Evolutionary conservation across 1,140 invertebrate genomes (phyloP).

Genomic region (Stenopsyche tienmushanensis): DNA sequence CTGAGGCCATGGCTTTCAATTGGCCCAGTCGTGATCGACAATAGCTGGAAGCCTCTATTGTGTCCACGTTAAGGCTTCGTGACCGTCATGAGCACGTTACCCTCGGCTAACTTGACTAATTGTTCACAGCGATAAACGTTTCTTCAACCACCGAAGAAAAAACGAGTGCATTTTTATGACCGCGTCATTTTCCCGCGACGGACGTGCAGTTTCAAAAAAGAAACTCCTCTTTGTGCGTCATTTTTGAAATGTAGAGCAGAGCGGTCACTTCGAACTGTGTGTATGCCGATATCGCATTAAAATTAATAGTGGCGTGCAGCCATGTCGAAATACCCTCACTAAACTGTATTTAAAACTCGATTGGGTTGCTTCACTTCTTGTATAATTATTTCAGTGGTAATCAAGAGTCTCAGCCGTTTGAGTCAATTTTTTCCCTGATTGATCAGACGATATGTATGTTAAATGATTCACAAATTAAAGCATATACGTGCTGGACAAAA

Average conservation of each 20-base stretch:
- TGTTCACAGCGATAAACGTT: neutral
- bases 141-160: neutral
- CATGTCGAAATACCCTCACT: slow-evolving; percentile 20
- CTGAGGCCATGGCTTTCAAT: neutral
- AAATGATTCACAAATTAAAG: too few species aligned
- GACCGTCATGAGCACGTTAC: neutral
- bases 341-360: slow-evolving; percentile 33
- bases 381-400: slow-evolving; percentile 22
- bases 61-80: neutral
- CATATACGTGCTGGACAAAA: too few species aligned
- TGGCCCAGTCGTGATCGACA: neutral
- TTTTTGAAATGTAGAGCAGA: too few species aligned
- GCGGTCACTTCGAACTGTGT: neutral
- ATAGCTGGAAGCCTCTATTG: neutral
- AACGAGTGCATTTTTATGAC: neutral
- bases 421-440: too few species aligned
- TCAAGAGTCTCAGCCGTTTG: too few species aligned
- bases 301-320: slow-evolving; percentile 21
- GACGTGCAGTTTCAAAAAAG: too few species aligned
- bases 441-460: too few species aligned
- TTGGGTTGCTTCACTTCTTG: slow-evolving; percentile 14
- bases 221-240: neutral
- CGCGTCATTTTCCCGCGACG: too few species aligned
- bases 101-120: neutral
- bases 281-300: neutral